Conservation (phyloP, 2,113 vertebrate genomes). For the Mormoops blainvillei region DNA sequence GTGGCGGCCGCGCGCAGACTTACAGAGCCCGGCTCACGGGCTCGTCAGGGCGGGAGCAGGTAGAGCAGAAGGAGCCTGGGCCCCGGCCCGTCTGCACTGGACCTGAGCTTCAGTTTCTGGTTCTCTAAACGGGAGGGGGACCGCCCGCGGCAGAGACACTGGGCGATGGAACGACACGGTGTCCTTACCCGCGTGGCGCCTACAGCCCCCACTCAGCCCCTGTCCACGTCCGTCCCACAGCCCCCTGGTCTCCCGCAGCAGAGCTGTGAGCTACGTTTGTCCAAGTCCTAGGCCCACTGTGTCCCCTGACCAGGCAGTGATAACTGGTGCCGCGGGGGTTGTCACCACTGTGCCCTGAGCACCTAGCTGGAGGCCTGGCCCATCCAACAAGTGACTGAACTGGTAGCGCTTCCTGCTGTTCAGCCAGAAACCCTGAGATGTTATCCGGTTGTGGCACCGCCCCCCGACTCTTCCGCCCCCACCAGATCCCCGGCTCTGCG, state of each 20-base stretch:
- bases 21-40: no score
- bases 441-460: background rate
- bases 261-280: background rate
- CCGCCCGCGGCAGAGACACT: background rate
- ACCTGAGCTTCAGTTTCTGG: no score
- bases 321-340: fast-evolving
- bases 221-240: no score
- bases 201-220: background rate
- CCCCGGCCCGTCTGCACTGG: no score
- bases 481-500: background rate
- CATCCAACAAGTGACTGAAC: background rate
- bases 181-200: background rate
- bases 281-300: background rate
- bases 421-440: background rate
- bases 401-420: background rate
- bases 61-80: no score
- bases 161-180: background rate
- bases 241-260: background rate
- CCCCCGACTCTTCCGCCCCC: background rate
- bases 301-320: background rate
- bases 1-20: no score
- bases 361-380: background rate
- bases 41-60: no score
- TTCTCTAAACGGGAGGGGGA: no score
- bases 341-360: background rate